Evolutionary conservation across 2,888 invertebrate genomes (phyloP), one percentile per base, ranked within the genome.

Genomic region (Polydrusus tereticollis): DNA sequence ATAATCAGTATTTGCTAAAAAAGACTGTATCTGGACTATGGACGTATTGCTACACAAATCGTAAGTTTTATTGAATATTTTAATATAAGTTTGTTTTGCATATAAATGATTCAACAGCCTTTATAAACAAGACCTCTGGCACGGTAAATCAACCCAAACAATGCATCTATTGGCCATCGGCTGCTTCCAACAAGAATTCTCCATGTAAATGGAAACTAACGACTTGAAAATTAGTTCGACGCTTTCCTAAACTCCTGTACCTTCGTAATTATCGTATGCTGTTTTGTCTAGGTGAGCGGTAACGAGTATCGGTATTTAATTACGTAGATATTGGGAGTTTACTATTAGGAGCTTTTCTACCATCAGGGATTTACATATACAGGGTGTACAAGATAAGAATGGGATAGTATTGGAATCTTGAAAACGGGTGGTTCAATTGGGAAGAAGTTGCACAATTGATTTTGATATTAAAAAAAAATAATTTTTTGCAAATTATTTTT

Each of bases 21-120:
- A 88, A 91, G 83, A 94, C 94, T 29, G 89, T 93, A 36, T 93
- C 93, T n/a, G 94, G 94, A 55, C 86, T 94, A 60, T 94, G 94
- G 94, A 90, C 90, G 79, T 89, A 94, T 82, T 94, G 94, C 86
- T 90, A 90, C 81, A 93, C 93, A 57, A 91, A 92, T 80, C 92
- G 94, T 94, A 84, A 93, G 93, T 92, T 47, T 18, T 21, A n/a
- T n/a, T n/a, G n/a, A n/a, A n/a, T n/a, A n/a, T n/a, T n/a, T n/a
- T n/a, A n/a, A n/a, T n/a, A n/a, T n/a, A n/a, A n/a, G n/a, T n/a
- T n/a, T n/a, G n/a, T n/a, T n/a, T n/a, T n/a, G n/a, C n/a, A n/a
- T n/a, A 55, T 29, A 55, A 55, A 55, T 29, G 29, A 55, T 16
- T 8, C 29, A 55, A 29, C 29, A 29, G 18, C 16, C 16, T 7